Base-by-base conservation (phyloP, 1,140 invertebrate species). In the Drosophila nasuta region DNA sequence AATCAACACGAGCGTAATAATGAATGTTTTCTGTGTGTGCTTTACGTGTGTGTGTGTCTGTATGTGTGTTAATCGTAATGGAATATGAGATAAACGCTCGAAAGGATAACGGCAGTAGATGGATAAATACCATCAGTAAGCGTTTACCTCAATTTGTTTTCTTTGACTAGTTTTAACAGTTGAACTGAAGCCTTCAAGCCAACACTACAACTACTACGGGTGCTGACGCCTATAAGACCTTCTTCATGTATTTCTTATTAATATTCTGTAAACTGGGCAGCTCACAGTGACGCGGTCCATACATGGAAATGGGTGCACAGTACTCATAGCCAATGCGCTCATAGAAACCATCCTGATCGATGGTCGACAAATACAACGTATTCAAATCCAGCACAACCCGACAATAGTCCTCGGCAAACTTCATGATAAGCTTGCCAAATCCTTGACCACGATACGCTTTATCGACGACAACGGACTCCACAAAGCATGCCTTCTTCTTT, bases 401-500 rank as follows among this genome's bases (percentile, higher is more conserved):
- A 82, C 94, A 94, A 93, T 96, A 96, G 64, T 96, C 93, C 93
- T 97, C 96, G 25, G 94, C 93, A 82, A 95, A 93, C 48, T 93
- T 94, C 94, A 97, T 95, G 59, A 97, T 92, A 82, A 94, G 93
- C 78, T 95, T 95, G 25, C 96, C 96, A 65, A 96, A 93, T 77
- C 95, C 96, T 93, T 95, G 95, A n/a, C 95, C 95, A 69, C 96
- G 93, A 75, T 94, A 93, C 1, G 92, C 87, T 92, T 94, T 94
- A 62, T 95, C 94, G 78, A 97, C 96, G 8, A 97, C 95, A 77
- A 97, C 96, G 56, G 96, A 96, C 93, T 97, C 96, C 57, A 97
- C 93, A 79, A 96, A 96, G 92, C 96, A 96, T 69, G 95, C 95
- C 33, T 95, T 93, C 60, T 92, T 93, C 67, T 95, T 94, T 78